These are phyloP conservation scores for Cheirogaleus major DNA, from an alignment of 2,797 vertebrate genomes.

Conservation along the genomic window DNA sequence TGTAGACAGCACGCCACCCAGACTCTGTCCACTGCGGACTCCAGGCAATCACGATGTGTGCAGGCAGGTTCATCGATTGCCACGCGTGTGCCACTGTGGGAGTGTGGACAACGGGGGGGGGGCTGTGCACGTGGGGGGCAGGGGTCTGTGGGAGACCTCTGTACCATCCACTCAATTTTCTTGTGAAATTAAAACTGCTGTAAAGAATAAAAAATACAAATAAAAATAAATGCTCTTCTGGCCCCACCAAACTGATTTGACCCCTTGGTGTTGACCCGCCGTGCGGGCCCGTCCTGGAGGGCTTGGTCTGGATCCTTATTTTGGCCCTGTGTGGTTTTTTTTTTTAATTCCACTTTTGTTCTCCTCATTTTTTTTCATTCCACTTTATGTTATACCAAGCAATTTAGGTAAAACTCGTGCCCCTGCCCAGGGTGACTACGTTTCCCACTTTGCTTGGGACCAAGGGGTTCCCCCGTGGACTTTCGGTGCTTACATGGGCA, in stretches of 20 bases:
- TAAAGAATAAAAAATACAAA: neutral
- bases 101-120: too few relatives aligned
- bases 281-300: neutral
- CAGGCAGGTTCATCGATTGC: neutral
- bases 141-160: too few relatives aligned
- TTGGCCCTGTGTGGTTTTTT: neutral
- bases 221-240: neutral
- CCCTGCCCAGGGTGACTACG: neutral
- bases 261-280: neutral
- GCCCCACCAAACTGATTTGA: neutral
- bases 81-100: neutral
- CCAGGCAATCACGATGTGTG: fast-evolving
- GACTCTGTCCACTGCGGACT: neutral
- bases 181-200: neutral
- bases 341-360: neutral
- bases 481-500: neutral
- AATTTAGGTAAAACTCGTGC: neutral
- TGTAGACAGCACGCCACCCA: neutral
- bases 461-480: too few relatives aligned
- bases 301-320: neutral
- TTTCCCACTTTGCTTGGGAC: neutral
- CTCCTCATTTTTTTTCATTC: neutral
- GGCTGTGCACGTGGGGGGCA: too few relatives aligned
- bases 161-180: neutral
- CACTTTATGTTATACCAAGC: neutral